These are phyloP conservation scores for Torymus texanus DNA, from an alignment of 2,888 invertebrate genomes.

Conservation along the genomic window DNA sequence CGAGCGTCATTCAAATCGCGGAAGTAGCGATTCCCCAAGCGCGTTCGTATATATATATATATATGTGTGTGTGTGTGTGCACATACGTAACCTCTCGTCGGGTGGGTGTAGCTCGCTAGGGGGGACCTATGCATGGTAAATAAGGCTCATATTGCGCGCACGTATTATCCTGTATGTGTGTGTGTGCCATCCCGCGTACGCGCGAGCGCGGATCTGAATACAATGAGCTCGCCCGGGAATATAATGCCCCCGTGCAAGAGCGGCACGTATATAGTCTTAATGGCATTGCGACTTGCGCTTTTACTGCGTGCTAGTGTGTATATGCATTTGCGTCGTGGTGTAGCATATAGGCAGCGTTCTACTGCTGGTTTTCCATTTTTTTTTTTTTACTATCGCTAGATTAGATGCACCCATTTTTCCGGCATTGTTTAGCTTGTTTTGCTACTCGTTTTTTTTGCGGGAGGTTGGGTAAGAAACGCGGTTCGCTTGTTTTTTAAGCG, in stretches of 20 bases:
- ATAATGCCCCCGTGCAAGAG: conserved; percentile 62
- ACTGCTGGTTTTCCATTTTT: conserved; percentile 23
- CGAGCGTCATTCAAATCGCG: conserved; percentile 54
- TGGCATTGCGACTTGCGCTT: conserved; percentile 59
- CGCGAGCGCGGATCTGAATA: conserved; percentile 68
- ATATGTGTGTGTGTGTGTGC: too few relatives aligned
- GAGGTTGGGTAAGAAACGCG: background rate
- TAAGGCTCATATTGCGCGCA: conserved; percentile 60
- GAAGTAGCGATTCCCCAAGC: conserved; percentile 47
- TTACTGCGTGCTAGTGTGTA: background rate
- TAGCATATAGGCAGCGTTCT: background rate
- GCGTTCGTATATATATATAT: too few relatives aligned
- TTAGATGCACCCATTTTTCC: conserved; percentile 40
- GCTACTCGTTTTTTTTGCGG: background rate
- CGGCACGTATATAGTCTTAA: conserved; percentile 56
- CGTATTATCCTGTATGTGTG: conserved; percentile 53
- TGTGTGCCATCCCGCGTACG: conserved; percentile 53
- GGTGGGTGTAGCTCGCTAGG: conserved; percentile 62
- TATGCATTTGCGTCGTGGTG: too few relatives aligned
- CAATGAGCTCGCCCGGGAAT: conserved; percentile 66
- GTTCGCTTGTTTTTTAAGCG: too few relatives aligned
- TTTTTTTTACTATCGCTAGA: background rate
- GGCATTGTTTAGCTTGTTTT: conserved; percentile 21
- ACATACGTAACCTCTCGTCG: conserved; percentile 38
- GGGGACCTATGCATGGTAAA: conserved; percentile 69